Evolutionary conservation across 2,113 vertebrate genomes (phyloP).

Genomic region (Ailuropoda melanoleuca): DNA sequence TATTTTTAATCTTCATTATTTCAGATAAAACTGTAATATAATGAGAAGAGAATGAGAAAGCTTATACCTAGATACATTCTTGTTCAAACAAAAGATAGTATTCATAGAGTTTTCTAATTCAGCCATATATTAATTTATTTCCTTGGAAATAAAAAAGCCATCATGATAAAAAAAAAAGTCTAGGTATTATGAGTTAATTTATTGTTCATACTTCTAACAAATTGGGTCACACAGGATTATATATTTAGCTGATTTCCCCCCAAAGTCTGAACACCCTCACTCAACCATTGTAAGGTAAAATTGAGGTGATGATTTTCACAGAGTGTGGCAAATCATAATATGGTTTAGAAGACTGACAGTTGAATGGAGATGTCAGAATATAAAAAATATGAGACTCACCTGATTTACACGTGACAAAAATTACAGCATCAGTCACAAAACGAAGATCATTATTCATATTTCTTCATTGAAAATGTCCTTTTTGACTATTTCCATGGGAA

Average conservation of each 20-base stretch:
- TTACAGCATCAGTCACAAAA: background rate
- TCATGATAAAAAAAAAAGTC: background rate
- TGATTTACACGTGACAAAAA: constrained; percentile 21
- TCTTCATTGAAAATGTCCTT: background rate
- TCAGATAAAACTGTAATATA: background rate
- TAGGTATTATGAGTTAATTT: background rate
- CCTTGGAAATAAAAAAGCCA: background rate
- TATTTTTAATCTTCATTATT: constrained; percentile 20
- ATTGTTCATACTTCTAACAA: background rate
- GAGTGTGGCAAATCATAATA: background rate
- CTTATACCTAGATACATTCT: background rate
- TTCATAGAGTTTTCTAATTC: background rate
- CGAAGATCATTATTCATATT: background rate
- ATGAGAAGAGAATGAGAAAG: background rate
- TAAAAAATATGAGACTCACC: background rate
- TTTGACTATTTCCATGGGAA: background rate
- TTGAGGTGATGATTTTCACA: background rate
- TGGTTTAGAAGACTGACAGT: background rate
- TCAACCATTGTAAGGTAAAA: background rate
- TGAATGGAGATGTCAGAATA: constrained; percentile 10
- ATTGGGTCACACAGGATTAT: background rate
- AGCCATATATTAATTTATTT: background rate
- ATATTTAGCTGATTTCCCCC: background rate
- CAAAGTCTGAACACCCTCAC: background rate
- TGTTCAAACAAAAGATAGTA: background rate